These are phyloP conservation scores for Hylaeus anthracinus DNA, from an alignment of 1,140 invertebrate genomes.

Conservation along the genomic window DNA sequence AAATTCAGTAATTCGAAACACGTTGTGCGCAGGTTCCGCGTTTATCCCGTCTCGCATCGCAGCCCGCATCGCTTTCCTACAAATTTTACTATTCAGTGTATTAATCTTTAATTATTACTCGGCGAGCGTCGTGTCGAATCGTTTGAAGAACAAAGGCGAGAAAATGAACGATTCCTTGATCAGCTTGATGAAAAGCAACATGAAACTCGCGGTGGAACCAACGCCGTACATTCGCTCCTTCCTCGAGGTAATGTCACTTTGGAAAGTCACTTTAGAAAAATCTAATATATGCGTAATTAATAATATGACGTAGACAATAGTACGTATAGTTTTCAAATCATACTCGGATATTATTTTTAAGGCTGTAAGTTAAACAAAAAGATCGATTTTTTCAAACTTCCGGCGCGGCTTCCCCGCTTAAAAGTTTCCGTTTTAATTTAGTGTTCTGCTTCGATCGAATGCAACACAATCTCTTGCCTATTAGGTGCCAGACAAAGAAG, in stretches of 20 bases:
- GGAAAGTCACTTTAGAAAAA: too few relatives aligned
- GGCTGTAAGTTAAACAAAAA: too few relatives aligned
- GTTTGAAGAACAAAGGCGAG: conserved; percentile 47
- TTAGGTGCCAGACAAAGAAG: conserved; percentile 48
- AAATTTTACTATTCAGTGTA: conserved; percentile 51
- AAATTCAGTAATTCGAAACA: neutral
- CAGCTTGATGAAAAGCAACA: conserved; percentile 39
- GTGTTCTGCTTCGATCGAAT: too few relatives aligned
- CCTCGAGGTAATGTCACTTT: conserved; percentile 40
- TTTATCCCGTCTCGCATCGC: conserved; percentile 44
- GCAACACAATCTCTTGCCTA: neutral
- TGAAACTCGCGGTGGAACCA: conserved; percentile 47
- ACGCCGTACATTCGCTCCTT: conserved; percentile 53
- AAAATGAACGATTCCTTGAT: conserved; percentile 65
- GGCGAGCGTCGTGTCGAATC: conserved; percentile 59
- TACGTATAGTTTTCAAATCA: too few relatives aligned
- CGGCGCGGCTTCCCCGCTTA: too few relatives aligned
- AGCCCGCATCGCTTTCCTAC: conserved; percentile 54
- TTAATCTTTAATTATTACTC: conserved; percentile 63
- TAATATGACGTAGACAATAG: too few relatives aligned
- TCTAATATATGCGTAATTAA: too few relatives aligned
- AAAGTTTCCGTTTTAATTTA: too few relatives aligned
- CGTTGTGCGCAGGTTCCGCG: conserved; percentile 34
- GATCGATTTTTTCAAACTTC: too few relatives aligned
- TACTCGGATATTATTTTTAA: too few relatives aligned